A percentile compares a stretch with the other conserved stretches of the same genome.
These are phyloP conservation scores for Trilocha varians DNA, from an alignment of 2,888 invertebrate species.

Conservation along the genomic window DNA sequence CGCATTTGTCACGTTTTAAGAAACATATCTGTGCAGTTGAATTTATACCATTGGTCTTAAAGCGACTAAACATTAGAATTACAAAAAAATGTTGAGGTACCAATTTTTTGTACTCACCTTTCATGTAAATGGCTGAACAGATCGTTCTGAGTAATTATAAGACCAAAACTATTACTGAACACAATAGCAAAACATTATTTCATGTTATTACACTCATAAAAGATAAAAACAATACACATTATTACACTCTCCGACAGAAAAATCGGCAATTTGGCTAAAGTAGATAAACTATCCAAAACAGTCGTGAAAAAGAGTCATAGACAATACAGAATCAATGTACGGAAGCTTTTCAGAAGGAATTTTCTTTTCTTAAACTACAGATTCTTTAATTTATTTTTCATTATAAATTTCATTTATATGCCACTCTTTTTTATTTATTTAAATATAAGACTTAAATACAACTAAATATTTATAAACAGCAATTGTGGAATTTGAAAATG, in stretches of 20 bases:
- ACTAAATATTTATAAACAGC: too few species aligned
- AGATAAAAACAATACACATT: conserved; percentile 47
- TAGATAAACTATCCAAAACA: conserved; percentile 72
- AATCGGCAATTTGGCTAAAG: conserved; percentile 67
- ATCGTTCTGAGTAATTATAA: conserved; percentile 35
- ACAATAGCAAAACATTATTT: conserved; percentile 48
- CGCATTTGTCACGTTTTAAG: background rate
- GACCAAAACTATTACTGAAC: conserved; percentile 32
- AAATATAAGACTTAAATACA: too few species aligned
- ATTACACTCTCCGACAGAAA: conserved; percentile 51
- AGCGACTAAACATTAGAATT: conserved; percentile 28
- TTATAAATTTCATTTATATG: conserved; percentile 14
- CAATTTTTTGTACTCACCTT: conserved; percentile 71
- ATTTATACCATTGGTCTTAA: conserved; percentile 19
- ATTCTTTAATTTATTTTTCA: conserved; percentile 16
- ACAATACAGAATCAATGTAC: conserved; percentile 32
- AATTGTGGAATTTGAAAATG: too few species aligned
- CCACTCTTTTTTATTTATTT: too few species aligned
- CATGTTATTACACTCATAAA: conserved; percentile 31
- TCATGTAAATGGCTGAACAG: conserved; percentile 71
- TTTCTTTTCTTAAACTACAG: too few species aligned
- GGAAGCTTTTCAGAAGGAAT: too few species aligned
- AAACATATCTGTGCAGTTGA: conserved; percentile 3
- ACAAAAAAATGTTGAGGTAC: conserved; percentile 53
- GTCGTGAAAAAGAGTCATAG: conserved; percentile 71